These are phyloP conservation scores for Petrocephalus sullivani DNA, from an alignment of 2,797 vertebrate species.

Conservation along the genomic window DNA sequence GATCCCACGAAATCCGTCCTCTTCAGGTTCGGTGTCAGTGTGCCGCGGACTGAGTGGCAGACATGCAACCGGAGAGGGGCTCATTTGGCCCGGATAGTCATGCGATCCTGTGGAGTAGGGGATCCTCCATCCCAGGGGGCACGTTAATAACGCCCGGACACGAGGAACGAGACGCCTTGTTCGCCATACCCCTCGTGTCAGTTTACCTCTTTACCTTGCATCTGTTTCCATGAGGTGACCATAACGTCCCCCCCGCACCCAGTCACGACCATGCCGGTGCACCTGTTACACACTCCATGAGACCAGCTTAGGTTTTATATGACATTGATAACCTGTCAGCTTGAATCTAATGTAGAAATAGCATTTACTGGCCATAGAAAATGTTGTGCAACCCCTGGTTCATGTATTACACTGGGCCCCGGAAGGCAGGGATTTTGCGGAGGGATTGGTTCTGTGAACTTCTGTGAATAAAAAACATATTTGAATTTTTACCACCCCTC, in stretches of 20 bases:
- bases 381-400: no score
- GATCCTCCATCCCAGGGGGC: not conserved
- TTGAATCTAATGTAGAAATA: not conserved
- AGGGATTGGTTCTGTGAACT: no score
- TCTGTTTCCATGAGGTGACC: slow-evolving; percentile 7
- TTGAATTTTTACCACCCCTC: not conserved
- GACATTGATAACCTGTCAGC: not conserved
- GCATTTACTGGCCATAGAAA: not conserved
- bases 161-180: not conserved
- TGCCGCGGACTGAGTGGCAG: not conserved
- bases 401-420: no score
- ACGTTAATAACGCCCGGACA: not conserved
- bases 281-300: not conserved
- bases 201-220: not conserved
- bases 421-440: no score
- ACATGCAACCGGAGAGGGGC: not conserved
- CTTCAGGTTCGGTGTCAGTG: not conserved
- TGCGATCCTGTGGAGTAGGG: not conserved
- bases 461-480: no score
- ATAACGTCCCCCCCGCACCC: not conserved
- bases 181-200: not conserved
- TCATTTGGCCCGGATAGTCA: not conserved
- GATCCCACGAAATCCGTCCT: not conserved
- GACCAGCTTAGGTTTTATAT: not conserved
- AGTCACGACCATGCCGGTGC: not conserved